Conservation (phyloP, 2,113 vertebrate genomes). For the Rattus rattus region DNA sequence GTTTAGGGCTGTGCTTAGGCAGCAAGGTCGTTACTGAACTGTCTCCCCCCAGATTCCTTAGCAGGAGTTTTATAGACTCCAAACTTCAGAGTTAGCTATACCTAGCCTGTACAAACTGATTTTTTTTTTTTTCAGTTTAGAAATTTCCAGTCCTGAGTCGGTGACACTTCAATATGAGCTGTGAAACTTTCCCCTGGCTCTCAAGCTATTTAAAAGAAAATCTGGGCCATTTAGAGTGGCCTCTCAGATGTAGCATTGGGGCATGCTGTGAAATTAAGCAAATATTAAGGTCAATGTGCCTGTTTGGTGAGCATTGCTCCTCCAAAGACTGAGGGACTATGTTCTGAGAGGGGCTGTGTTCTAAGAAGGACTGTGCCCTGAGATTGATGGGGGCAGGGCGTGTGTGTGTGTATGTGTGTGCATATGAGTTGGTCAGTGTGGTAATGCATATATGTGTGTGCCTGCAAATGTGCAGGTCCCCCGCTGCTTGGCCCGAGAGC, state of each 20-base stretch:
- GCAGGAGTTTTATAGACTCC: neutral
- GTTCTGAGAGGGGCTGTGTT: neutral
- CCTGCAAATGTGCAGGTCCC: neutral
- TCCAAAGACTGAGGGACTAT: neutral
- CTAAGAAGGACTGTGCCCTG: neutral
- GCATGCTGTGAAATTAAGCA: neutral
- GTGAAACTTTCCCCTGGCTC: conserved; percentile 57
- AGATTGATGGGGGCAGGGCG: neutral
- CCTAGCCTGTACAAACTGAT: conserved; percentile 41
- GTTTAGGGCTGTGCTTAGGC: too few relatives aligned
- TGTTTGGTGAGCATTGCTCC: neutral
- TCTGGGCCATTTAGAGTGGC: neutral
- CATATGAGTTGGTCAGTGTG: neutral
- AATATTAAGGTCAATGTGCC: neutral
- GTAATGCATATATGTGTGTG: neutral
- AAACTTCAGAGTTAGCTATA: conserved; percentile 44
- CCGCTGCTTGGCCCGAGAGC: neutral
- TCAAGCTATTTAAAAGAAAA: conserved; percentile 64
- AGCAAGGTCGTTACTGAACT: neutral
- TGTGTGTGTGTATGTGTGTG: too few relatives aligned
- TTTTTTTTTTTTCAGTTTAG: conserved; percentile 64
- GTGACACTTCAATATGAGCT: conserved; percentile 49
- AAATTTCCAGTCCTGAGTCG: conserved; percentile 61
- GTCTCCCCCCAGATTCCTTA: neutral
- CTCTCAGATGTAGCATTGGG: neutral